phyloP scores from a whole-genome alignment of 1,140 invertebrate genomes.

The Temnothorax curvispinosus region DNA sequence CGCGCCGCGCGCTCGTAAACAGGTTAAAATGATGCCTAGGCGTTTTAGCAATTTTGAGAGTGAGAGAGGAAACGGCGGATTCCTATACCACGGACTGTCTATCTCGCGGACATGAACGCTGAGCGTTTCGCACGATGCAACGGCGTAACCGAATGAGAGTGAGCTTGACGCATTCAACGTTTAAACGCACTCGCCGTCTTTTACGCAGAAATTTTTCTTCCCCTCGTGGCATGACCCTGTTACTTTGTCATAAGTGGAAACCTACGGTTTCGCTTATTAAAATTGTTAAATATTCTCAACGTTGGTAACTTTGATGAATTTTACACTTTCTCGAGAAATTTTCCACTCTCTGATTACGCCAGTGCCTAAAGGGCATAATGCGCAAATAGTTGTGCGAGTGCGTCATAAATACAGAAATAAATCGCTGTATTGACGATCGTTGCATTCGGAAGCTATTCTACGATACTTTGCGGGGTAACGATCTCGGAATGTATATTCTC shows the following conservation, averaged over 20 bases:
- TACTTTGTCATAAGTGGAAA: constrained; percentile 9
- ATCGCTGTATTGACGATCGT: constrained; percentile 4
- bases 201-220: not conserved
- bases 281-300: not conserved
- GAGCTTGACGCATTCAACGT: not conserved
- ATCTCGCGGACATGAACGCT: constrained; percentile 3
- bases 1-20: constrained; percentile 64
- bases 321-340: not conserved
- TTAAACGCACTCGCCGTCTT: not conserved
- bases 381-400: not conserved
- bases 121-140: constrained; percentile 18
- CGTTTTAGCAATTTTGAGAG: constrained; percentile 50
- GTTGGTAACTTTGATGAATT: not conserved
- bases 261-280: not conserved
- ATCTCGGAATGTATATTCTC: not conserved
- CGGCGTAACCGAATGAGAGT: constrained; percentile 4
- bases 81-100: not conserved
- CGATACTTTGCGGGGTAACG: not conserved
- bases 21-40: constrained; percentile 47
- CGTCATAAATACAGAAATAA: not conserved
- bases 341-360: not conserved
- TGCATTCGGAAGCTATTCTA: constrained; percentile 16
- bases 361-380: not conserved
- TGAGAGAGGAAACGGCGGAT: constrained; percentile 45
- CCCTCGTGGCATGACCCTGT: not conserved